A percentile compares a stretch with the other conserved stretches of the same genome.
Conservation (phyloP, 2,113 vertebrate genomes). For the Elgaria multicarinata region DNA sequence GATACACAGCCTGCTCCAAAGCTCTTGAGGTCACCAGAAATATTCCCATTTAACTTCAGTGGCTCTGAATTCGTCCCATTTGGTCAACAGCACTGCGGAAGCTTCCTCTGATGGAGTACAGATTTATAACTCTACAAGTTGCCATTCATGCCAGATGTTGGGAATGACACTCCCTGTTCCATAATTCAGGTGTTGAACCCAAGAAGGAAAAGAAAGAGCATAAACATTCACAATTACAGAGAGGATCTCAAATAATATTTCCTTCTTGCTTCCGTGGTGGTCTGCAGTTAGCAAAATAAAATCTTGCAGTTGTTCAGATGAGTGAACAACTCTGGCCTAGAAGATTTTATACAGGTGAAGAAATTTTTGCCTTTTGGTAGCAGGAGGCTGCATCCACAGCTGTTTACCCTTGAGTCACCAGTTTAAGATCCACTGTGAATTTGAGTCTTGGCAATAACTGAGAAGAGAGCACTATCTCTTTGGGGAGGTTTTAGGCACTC, state of each 20-base stretch:
- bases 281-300: not conserved
- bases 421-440: not conserved
- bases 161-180: not conserved
- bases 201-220: not conserved
- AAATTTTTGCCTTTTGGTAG: not conserved
- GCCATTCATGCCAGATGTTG: not conserved
- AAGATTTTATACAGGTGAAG: not conserved
- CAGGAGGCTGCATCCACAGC: no score
- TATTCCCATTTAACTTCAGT: not conserved
- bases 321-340: not conserved
- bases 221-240: not conserved
- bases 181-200: not conserved
- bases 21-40: not conserved
- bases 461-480: not conserved
- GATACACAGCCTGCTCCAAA: not conserved
- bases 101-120: not conserved
- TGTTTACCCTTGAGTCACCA: not conserved
- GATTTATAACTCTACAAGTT: conserved; percentile 14
- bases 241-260: not conserved
- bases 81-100: not conserved
- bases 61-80: not conserved
- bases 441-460: not conserved
- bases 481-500: not conserved
- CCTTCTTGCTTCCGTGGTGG: not conserved
- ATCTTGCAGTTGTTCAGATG: not conserved